Evolutionary conservation across 2,797 vertebrate genomes (phyloP).

Genomic region (Pampus argenteus): DNA sequence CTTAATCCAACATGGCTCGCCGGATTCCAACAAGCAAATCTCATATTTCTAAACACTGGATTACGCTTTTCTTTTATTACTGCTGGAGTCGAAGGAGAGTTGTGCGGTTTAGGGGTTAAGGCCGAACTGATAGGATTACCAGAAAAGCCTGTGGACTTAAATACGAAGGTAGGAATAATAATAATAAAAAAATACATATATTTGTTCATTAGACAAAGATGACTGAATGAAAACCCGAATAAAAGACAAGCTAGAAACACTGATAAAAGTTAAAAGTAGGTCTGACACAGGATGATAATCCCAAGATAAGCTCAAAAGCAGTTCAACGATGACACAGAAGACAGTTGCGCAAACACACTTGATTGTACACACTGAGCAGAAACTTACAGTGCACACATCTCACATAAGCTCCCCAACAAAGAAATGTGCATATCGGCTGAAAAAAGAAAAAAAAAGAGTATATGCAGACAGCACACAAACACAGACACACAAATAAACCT

Average conservation of each 20-base stretch:
- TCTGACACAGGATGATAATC: slow-evolving; percentile 72
- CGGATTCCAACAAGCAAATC: slow-evolving; percentile 90
- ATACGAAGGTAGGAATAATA: slow-evolving; percentile 78
- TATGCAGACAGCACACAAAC: neutral
- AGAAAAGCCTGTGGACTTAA: slow-evolving; percentile 75
- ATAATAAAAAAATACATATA: slow-evolving; percentile 57
- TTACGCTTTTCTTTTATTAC: slow-evolving; percentile 93
- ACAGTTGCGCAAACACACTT: slow-evolving; percentile 40
- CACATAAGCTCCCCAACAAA: slow-evolving; percentile 43
- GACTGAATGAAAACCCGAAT: slow-evolving; percentile 53
- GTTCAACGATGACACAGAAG: slow-evolving; percentile 60
- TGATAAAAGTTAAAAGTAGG: slow-evolving; percentile 72
- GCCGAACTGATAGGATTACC: slow-evolving; percentile 82
- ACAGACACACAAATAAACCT: slow-evolving; percentile 10
- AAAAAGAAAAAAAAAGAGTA: neutral
- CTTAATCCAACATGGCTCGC: slow-evolving; percentile 84
- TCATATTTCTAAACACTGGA: slow-evolving; percentile 92
- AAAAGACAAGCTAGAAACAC: slow-evolving; percentile 66
- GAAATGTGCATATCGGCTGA: slow-evolving; percentile 38
- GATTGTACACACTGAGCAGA: slow-evolving; percentile 51
- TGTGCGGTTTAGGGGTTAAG: slow-evolving; percentile 64
- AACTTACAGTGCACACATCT: slow-evolving; percentile 24
- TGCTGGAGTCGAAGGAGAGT: slow-evolving; percentile 73
- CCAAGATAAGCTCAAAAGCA: slow-evolving; percentile 66
- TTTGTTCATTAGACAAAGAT: slow-evolving; percentile 72